These are phyloP conservation scores for Pseudomyrmex dendroicus DNA, from an alignment of 1,140 invertebrate species.

Conservation along the genomic window DNA sequence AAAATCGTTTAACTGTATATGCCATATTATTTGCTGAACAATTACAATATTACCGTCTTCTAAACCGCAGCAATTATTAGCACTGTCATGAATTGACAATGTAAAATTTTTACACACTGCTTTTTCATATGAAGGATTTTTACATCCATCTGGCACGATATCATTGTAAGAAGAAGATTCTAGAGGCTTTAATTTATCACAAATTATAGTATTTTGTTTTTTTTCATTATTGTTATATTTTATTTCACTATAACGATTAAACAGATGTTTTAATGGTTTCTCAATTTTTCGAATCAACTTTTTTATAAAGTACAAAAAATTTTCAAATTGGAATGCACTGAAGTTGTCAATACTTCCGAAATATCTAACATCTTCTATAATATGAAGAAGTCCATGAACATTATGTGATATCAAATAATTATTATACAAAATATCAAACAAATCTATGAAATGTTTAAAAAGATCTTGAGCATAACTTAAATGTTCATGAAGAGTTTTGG, in stretches of 20 bases:
- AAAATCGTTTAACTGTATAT: not conserved
- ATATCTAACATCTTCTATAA: constrained; percentile 38
- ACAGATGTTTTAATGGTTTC: constrained; percentile 1
- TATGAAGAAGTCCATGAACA: constrained; percentile 35
- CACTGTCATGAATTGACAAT: not conserved
- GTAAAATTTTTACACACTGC: not conserved
- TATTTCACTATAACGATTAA: not conserved
- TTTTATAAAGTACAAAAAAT: constrained; percentile 1
- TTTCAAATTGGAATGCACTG: not conserved
- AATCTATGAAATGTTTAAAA: constrained; percentile 44
- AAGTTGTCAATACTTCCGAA: constrained; percentile 27
- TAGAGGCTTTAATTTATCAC: not conserved
- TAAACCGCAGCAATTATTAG: constrained; percentile 9
- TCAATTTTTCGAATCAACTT: not conserved
- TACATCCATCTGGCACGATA: not conserved
- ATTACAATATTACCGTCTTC: constrained; percentile 4
- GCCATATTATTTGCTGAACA: not conserved
- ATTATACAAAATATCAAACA: constrained; percentile 33
- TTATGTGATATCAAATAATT: constrained; percentile 48
- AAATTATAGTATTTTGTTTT: not conserved
- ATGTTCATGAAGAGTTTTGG: not conserved
- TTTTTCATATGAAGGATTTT: not conserved
- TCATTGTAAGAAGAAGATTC: not conserved
- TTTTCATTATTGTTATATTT: constrained; percentile 1
- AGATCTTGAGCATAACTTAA: constrained; percentile 37